Conservation (phyloP, 2,113 vertebrate genomes). For the Petaurus breviceps region DNA sequence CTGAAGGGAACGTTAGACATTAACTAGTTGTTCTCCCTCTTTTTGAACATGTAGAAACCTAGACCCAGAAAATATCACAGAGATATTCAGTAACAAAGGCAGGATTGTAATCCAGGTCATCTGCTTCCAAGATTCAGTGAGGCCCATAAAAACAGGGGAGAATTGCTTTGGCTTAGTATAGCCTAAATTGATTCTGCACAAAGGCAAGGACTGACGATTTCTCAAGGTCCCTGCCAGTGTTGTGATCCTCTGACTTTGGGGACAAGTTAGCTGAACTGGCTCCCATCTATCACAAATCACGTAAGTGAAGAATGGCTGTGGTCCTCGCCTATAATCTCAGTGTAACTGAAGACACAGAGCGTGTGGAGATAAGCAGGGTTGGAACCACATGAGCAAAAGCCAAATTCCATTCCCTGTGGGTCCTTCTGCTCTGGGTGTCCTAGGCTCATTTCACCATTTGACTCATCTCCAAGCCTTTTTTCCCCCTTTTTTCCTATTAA, state of each 20-base stretch:
- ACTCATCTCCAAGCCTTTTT: conserved; percentile 7
- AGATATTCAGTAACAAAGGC: not conserved
- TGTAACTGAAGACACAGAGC: not conserved
- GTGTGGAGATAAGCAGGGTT: not conserved
- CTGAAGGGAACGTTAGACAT: not conserved
- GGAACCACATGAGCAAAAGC: not conserved
- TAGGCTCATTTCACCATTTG: not conserved
- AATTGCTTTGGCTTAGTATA: not conserved
- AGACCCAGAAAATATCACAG: not conserved
- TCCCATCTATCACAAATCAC: not conserved
- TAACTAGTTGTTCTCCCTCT: not conserved
- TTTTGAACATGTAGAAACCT: not conserved
- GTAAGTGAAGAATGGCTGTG: not conserved
- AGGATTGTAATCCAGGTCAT: not conserved
- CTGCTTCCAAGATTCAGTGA: not conserved
- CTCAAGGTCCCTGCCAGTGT: not conserved
- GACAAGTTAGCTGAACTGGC: not conserved
- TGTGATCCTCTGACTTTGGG: not conserved
- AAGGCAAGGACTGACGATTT: not conserved
- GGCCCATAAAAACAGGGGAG: not conserved
- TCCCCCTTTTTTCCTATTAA: not conserved
- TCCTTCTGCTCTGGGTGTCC: not conserved
- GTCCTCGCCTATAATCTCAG: not conserved
- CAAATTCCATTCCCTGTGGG: not conserved
- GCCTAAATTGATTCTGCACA: not conserved